Evolutionary conservation across 2,113 vertebrate genomes (phyloP), one percentile per base, ranked within the genome.

Genomic region (Tupaia chinensis): DNA sequence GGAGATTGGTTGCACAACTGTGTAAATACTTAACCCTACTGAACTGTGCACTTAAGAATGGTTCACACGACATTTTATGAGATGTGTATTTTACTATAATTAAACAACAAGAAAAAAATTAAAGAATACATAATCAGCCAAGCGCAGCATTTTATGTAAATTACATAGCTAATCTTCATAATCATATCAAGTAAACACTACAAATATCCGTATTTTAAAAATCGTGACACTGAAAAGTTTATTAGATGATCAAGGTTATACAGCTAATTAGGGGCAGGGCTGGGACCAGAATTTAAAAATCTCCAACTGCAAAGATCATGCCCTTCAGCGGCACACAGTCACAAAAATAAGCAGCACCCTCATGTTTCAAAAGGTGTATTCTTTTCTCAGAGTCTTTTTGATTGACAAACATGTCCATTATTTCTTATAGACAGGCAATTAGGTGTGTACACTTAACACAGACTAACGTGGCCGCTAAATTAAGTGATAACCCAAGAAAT

Each of bases 131-230:
- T 32, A 29, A 20, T 93, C 32, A 92, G 53, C 12, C 19, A 65
- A 89, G 29, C 22, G 44, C 23, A 86, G n/a, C 22, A 74, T 14
- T 92, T 92, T 54, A 34, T 90, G 15, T 83, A 82, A 95, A 73
- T 63, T 88, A 54, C 12, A 81, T 60, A 77, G 29, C 74, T 88
- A 70, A 23, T 58, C 13, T 60, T 90, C 9, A 54, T 44, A 84
- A 80, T 83, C 69, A 69, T 9, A 44, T 9, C 20, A 72, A 12
- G 27, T 17, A 88, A 95, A 22, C 32, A 16, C 12, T 77, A 23
- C 61, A 73, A 95, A 22, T 66, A 29, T 63, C 27, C 44, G 22
- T 79, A 22, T 66, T 79, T 87, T 78, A 12, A 44, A 77, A 95
- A 77, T 63, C 25, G 14, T 34, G 56, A 25, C 22, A 80, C 22